These are phyloP conservation scores for Crepidodera aurea DNA, from an alignment of 2,888 invertebrate species.

Conservation along the genomic window DNA sequence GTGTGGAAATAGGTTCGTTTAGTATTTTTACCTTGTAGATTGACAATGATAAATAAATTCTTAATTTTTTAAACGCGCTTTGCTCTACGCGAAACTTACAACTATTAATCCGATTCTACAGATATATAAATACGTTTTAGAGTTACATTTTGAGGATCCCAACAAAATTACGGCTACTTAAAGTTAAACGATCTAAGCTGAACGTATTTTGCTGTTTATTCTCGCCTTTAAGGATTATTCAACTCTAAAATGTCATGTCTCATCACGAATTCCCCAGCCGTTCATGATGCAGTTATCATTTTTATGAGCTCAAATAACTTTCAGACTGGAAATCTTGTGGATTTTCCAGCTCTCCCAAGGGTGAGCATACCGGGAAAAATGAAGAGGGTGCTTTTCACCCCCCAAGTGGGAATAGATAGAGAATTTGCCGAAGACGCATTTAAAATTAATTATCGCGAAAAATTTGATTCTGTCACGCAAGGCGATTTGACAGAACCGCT, in stretches of 20 bases:
- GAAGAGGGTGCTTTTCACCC: conserved; percentile 1
- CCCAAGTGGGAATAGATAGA: background rate
- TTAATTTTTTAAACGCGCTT: too few relatives aligned
- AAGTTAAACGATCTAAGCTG: background rate
- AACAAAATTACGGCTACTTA: background rate
- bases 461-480: background rate
- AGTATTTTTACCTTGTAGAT: too few relatives aligned
- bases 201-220: background rate
- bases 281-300: conserved; percentile 22
- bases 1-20: too few relatives aligned
- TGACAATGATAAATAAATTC: too few relatives aligned
- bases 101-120: too few relatives aligned
- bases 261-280: conserved; percentile 20
- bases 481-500: background rate
- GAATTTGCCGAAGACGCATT: conserved; percentile 12
- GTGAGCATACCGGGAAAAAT: conserved; percentile 1
- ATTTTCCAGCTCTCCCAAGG: conserved; percentile 13
- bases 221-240: background rate
- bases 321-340: conserved; percentile 9
- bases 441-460: conserved; percentile 9
- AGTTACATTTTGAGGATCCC: too few relatives aligned
- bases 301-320: conserved; percentile 19
- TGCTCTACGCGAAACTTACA: too few relatives aligned
- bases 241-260: conserved; percentile 9
- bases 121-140: too few relatives aligned